Evolutionary conservation across 1,140 invertebrate genomes (phyloP), one percentile per base, ranked within the genome.

Genomic region (Bombus polaris): DNA sequence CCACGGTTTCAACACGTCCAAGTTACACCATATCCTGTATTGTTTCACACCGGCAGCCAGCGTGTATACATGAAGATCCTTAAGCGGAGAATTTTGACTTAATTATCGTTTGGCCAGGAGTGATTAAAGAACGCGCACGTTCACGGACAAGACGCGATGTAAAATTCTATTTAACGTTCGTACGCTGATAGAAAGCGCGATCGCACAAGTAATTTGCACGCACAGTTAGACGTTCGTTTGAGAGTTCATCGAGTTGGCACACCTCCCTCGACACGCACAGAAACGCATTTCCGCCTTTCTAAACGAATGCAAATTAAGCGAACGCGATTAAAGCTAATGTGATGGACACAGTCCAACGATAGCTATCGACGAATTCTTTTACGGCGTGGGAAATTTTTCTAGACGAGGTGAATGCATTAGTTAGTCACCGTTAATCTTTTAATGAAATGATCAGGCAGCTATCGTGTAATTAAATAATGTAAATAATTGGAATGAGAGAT

Each of bases 281-380:
- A 53, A 53, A 82, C 85, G 82, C 77, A 76, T 87, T 91, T 91
- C 90, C 90, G 90, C 88, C 86, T 91, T 91, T 91, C 90, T 91
- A 91, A 83, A 59, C 71, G 90, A 81, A 91, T 91, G 86, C 66
- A 88, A 91, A 91, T 91, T 71, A 87, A 83, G 32, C 65, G 86
- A 83, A 70, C 66, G 66, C 47, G 57, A 90, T 85, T 82, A 71
- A 85, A 62, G 28, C 28, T 37, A 53, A 53, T 53, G 47, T 77
- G 77, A 88, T 83, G 81, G 76, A 78, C 70, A 62, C 12, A 15
- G 53, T 85, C 81, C 83, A 83, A 32, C 86, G 68, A 81, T 85
- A 66, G 12, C 42, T 59, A 72, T 44, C n/a, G 9, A 37, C 12
- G 59, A 81, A 83, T 86, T 83, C 78, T 71, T 87, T 57, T 62